Base-by-base conservation (phyloP, 2,888 invertebrate species). In the Tetanocera ferruginea region DNA sequence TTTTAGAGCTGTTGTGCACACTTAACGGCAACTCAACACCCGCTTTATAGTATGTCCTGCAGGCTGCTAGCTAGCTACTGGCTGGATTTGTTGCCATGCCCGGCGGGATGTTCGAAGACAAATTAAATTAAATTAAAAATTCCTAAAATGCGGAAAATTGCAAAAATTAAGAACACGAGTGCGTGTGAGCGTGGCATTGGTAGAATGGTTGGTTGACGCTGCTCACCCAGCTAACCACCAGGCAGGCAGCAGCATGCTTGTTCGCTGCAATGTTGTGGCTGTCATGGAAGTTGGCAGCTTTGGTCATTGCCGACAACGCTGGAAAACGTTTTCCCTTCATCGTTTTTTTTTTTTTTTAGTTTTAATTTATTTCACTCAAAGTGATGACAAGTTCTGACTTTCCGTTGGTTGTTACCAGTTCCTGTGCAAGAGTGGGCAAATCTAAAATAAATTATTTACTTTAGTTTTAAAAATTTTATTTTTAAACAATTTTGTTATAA, bases 91-190 rank as follows among this genome's bases (percentile, higher is more conserved):
- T 60, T 19, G 62, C 28, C 17, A 62, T 73, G 14, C 17, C 6
- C 43, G 43, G 3, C 31, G 34, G 57, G 23, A 28, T 23, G 14
- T 60, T 49, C 43, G 28, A 73, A 62, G 62, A 73, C 60, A 73
- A 72, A 74, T 74, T 74, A 74, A 74, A 66, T 74, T 64, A 74
- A 64, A 74, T 74, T 74, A 74, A 64, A 74, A 74, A 74, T 74
- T 74, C 66, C 66, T 74, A 52, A 73, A 74, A 74, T 64, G 51
- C 14, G 64, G 60, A 66, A 74, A 64, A 64, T 74, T 51, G 49
- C 51, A 51, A 64, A 71, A 74, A 64, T 74, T 74, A 66, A 66
- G 51, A 52, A 34, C 64, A 66, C 23, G 69, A 19, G 52, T 51
- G 25, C 5, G 25, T 28, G 72, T 60, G 49, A 5, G 28, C 14